Base-by-base conservation (phyloP, 2,797 vertebrate species). In the Manis pentadactyla region DNA sequence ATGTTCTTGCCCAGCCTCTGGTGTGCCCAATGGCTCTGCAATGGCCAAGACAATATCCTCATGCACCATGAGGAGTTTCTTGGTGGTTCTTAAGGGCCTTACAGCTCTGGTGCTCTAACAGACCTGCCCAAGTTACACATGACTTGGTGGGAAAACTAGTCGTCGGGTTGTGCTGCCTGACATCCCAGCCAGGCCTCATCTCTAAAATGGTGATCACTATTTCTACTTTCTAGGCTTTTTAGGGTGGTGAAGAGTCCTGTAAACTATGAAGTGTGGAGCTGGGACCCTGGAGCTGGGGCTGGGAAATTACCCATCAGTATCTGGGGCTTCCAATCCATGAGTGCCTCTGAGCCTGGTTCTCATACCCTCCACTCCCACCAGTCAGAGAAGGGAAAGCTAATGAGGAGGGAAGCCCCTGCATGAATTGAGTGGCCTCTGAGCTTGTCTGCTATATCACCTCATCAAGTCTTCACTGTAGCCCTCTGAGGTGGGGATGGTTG, bases 1-100 rank as follows among this genome's bases (percentile, higher is more conserved):
- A 86, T 96, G 95, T 79, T 96, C 42, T 94, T 90, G 55, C 55
- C 87, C 73, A 85, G 68, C 59, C 71, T 93, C 66, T 10, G n/a
- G 31, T 57, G 75, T 92, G 69, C 68, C 42, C 57, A 71, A 29
- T 93, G 77, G 63, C 71, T 95, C 66, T 87, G 63, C 57, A 49
- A 78, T 91, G 69, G 37, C 82, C 51, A 84, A 92, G 71, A 74
- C 5, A 42, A 73, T 79, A 87, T 29, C 21, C 15, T 94, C 57
- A 29, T 61, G 34, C 2, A 77, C 69, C n/a, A 53, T 15, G 10
- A 81, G 23, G 15, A 53, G 21, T 55, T 89, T 79, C 49, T 57
- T 29, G 27, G 21, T 68, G 75, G 21, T 31, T 90, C 68, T 71
- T 39, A 71, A 68, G 37, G 25, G 14, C 46, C 59, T 94, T 61